A percentile compares a stretch with the other conserved stretches of the same genome.
Conservation (phyloP, 1,140 invertebrate genomes). For the Agraylea sexmaculata region DNA sequence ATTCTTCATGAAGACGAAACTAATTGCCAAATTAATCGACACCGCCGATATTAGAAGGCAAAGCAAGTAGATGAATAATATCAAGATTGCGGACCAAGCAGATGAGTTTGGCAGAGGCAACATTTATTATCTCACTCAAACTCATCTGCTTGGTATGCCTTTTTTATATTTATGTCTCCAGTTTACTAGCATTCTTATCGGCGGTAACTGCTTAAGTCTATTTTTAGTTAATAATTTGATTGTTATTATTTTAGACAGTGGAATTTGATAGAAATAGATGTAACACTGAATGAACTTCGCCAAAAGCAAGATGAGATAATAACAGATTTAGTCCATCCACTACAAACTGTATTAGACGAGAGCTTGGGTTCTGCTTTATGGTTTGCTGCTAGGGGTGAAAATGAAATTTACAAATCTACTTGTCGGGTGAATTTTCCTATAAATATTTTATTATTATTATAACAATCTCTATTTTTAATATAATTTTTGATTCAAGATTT, state of each 20-base stretch:
- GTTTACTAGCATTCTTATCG: no score
- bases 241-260: constrained; percentile 46
- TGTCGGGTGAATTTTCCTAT: constrained; percentile 49
- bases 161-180: no score
- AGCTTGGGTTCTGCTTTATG: constrained; percentile 88
- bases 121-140: no score
- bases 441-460: not conserved
- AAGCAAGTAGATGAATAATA: no score
- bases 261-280: constrained; percentile 56
- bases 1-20: constrained; percentile 35
- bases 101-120: no score
- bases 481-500: constrained; percentile 43
- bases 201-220: no score
- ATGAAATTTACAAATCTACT: constrained; percentile 43
- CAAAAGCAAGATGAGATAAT: constrained; percentile 46
- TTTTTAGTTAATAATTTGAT: no score
- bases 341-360: constrained; percentile 86
- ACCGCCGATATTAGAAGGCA: no score
- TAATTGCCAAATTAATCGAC: constrained; percentile 7
- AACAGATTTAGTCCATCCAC: constrained; percentile 68
- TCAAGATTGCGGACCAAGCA: no score
- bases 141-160: no score
- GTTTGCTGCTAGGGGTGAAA: constrained; percentile 78
- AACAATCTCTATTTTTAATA: constrained; percentile 6
- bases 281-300: constrained; percentile 57